Base-by-base conservation (phyloP, 2,113 vertebrate species). In the Pagrus major region DNA sequence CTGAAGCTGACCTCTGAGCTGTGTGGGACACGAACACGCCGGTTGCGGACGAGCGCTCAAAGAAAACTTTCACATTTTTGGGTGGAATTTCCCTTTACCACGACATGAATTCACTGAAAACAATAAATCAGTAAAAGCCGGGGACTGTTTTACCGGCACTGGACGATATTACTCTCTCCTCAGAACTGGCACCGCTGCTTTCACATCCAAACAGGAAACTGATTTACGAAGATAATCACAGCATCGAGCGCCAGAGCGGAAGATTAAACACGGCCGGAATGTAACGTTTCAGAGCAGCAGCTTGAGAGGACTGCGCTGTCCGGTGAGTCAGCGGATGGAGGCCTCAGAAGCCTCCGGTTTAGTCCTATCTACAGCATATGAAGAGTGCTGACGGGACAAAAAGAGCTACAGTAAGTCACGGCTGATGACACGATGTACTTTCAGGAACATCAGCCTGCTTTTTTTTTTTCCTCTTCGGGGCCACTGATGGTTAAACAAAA, bases 31-130 rank as follows among this genome's bases (percentile, higher is more conserved):
- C 47, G 71, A 71, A 82, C 33, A 41, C 11, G 23, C 27, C 10
- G 9, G 29, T 58, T 49, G 31, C 33, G 47, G 63, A 78, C 51
- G 2, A 29, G 20, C 25, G 59, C 76, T 83, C 10, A 10, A 65
- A 51, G 33, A 37, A n/a, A 74, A 78, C n/a, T 51, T 25, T 33
- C 4, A 49, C 27, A 52, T 71, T 79, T n/a, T 78, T 54, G 44
- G 69, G 54, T 82, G 47, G 71, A 83, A 60, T 58, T 72, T 86
- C 81, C 82, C 78, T 88, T 91, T 86, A 86, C 37, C 44, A 51
- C 37, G 39, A 52, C 75, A 39, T 37, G 0, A 9, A 73, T 64
- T 77, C 25, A 52, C 63, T 56, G 6, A 61, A 78, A 60, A 64
- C 61, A 61, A 71, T 23, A 64, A 39, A 33, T n/a, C 5, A 23